phyloP scores from a whole-genome alignment of 1,140 invertebrate genomes.

The Uloborus diversus region DNA sequence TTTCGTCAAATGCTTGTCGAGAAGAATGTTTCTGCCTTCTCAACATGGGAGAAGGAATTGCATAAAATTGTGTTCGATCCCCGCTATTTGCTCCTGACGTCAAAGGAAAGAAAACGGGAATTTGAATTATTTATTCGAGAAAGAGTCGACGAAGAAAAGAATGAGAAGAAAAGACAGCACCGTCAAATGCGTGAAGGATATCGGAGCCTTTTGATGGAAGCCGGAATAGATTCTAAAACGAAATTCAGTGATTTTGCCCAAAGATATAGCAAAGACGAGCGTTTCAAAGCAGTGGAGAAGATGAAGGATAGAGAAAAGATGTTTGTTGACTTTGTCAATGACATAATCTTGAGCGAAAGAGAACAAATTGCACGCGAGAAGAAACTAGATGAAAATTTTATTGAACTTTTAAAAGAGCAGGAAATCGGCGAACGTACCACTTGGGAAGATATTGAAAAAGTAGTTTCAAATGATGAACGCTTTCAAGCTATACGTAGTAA shows the following conservation, averaged over 20 bases:
- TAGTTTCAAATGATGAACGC: conserved; percentile 85
- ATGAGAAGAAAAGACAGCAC: conserved; percentile 93
- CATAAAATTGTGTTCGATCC: conserved; percentile 99
- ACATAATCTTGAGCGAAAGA: conserved; percentile 90
- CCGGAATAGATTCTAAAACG: conserved; percentile 92
- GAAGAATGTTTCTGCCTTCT: conserved; percentile 98
- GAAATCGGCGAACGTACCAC: conserved; percentile 77
- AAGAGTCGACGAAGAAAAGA: conserved; percentile 93
- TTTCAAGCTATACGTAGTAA: conserved; percentile 92
- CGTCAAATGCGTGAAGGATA: conserved; percentile 93
- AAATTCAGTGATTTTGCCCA: conserved; percentile 94
- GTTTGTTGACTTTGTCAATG: conserved; percentile 94
- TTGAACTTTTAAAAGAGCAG: conserved; percentile 84
- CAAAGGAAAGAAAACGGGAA: conserved; percentile 93
- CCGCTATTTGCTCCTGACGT: conserved; percentile 92
- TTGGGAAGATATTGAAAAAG: conserved; percentile 96
- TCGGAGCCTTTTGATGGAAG: conserved; percentile 86
- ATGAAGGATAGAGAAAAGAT: conserved; percentile 92
- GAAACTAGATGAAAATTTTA: conserved; percentile 89
- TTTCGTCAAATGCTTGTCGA: conserved; percentile 97
- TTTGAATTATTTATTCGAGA: conserved; percentile 99
- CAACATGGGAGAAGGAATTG: conserved; percentile 99
- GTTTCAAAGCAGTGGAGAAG: conserved; percentile 97
- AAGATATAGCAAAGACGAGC: conserved; percentile 92
- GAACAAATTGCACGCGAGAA: conserved; percentile 90